phyloP scores from a whole-genome alignment of 2,888 invertebrate species.

The Prosopocoilus inquinatus region DNA sequence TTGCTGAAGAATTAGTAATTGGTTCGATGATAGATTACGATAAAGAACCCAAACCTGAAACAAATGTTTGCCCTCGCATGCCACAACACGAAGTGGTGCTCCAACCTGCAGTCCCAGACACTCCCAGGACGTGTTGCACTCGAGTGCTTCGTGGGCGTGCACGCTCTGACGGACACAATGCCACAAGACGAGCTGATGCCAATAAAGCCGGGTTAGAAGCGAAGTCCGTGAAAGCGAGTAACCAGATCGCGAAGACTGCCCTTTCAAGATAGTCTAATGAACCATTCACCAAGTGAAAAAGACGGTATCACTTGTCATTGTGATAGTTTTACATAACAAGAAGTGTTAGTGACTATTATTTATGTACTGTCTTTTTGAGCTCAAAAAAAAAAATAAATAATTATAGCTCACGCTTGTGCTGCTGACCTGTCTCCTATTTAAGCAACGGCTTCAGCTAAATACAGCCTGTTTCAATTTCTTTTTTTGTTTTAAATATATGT shows the following conservation, averaged over 20 bases:
- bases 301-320: constrained; percentile 11
- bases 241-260: constrained; percentile 8
- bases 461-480: constrained; percentile 1
- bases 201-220: constrained; percentile 28
- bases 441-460: constrained; percentile 9
- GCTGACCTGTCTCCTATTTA: constrained; percentile 8
- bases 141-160: constrained; percentile 43
- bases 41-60: constrained; percentile 1
- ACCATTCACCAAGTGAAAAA: background rate
- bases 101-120: constrained; percentile 3
- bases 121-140: constrained; percentile 9
- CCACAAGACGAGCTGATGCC: constrained; percentile 45
- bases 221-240: constrained; percentile 8
- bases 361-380: constrained; percentile 12
- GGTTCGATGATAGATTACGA: constrained; percentile 24
- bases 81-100: constrained; percentile 5
- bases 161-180: constrained; percentile 44
- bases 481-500: constrained; percentile 5
- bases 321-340: constrained; percentile 17
- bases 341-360: constrained; percentile 15
- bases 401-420: constrained; percentile 9
- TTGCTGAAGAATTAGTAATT: constrained; percentile 68
- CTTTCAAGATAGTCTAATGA: constrained; percentile 14
- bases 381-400: background rate
- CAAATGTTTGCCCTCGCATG: constrained; percentile 6